A percentile compares a stretch with the other conserved stretches of the same genome.
phyloP scores from a whole-genome alignment of 2,888 invertebrate genomes.

The Tenthredo mesomela region DNA sequence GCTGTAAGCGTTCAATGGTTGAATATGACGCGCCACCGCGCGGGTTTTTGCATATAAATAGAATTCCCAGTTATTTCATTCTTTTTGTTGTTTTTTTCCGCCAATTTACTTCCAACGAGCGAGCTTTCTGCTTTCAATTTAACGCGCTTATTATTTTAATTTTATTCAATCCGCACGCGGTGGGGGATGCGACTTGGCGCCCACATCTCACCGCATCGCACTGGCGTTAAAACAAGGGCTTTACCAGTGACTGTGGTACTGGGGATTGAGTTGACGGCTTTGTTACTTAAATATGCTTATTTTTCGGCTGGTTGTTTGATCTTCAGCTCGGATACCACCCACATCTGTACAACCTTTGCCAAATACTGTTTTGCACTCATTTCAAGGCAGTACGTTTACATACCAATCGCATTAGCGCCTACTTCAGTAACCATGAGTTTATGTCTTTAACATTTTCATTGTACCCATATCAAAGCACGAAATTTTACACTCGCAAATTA shows the following conservation, averaged over 20 bases:
- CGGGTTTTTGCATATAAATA: conserved; percentile 7
- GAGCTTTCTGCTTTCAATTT: conserved; percentile 34
- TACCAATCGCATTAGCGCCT: neutral
- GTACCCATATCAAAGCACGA: neutral
- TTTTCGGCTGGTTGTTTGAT: neutral
- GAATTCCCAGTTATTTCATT: conserved; percentile 20
- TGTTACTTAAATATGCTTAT: conserved; percentile 26
- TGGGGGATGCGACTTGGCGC: neutral
- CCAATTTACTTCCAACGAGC: conserved; percentile 42
- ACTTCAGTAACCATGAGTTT: neutral
- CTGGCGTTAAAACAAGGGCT: conserved; percentile 23
- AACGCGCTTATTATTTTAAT: conserved; percentile 44
- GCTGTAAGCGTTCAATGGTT: neutral
- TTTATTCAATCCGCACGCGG: conserved; percentile 35
- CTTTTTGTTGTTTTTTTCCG: conserved; percentile 28
- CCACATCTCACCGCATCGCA: neutral
- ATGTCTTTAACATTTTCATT: neutral
- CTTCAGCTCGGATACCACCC: neutral
- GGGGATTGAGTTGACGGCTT: conserved; percentile 24
- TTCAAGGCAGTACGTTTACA: neutral
- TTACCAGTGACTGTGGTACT: neutral
- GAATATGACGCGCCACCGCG: neutral
- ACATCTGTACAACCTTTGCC: neutral
- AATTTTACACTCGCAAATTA: neutral
- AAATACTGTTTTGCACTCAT: neutral